These are phyloP conservation scores for Ictalurus punctatus DNA, from an alignment of 2,113 vertebrate genomes.

Conservation along the genomic window DNA sequence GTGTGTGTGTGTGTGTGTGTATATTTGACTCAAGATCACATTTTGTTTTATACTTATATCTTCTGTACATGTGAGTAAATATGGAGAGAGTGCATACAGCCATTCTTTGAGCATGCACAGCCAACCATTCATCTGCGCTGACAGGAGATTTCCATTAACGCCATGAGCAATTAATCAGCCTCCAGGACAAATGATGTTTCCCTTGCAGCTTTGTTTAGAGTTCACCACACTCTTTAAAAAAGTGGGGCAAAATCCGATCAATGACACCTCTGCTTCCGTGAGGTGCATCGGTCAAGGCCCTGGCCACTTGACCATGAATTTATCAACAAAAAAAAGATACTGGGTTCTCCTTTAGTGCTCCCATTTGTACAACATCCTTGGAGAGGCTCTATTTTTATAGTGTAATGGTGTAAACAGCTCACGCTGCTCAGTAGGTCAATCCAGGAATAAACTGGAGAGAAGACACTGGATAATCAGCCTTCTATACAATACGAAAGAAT, in stretches of 20 bases:
- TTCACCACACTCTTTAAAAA: slow-evolving; percentile 18
- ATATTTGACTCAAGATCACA: not conserved
- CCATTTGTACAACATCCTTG: slow-evolving; percentile 12
- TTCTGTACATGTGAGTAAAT: not conserved
- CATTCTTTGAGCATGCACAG: not conserved
- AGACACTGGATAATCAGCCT: not conserved
- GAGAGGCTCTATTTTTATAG: slow-evolving; percentile 19
- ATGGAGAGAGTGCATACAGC: not conserved
- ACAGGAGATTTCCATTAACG: slow-evolving; percentile 49
- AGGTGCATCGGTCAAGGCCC: slow-evolving; percentile 21
- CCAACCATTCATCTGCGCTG: slow-evolving; percentile 31
- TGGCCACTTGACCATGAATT: slow-evolving; percentile 44
- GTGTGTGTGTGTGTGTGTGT: too few relatives aligned
- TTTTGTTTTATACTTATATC: not conserved
- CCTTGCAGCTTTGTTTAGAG: slow-evolving; percentile 31
- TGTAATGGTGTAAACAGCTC: slow-evolving; percentile 25
- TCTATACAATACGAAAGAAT: slow-evolving; percentile 11
- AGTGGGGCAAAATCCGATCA: slow-evolving; percentile 20
- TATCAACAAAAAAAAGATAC: slow-evolving; percentile 20
- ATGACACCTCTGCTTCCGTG: slow-evolving; percentile 33
- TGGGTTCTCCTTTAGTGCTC: not conserved
- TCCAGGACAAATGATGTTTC: slow-evolving; percentile 27
- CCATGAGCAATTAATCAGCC: slow-evolving; percentile 42
- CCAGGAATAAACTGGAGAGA: not conserved
- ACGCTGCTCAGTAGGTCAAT: slow-evolving; percentile 21